phyloP scores from a whole-genome alignment of 2,797 vertebrate species.

The Cynopterus sphinx region DNA sequence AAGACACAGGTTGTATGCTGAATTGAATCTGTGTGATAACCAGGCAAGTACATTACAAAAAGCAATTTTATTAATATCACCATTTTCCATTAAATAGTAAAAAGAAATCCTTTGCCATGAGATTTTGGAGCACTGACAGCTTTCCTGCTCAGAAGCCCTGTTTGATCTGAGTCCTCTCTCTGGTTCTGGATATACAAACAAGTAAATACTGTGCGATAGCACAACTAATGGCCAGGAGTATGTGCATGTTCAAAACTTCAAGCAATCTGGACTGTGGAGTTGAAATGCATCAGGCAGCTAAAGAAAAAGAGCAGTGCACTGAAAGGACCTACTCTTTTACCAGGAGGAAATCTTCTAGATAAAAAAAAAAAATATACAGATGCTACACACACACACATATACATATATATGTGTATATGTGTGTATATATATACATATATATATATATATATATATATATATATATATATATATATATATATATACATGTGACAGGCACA shows the following conservation, averaged over 20 bases:
- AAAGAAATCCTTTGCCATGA: not conserved
- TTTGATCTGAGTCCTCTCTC: not conserved
- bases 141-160: not conserved
- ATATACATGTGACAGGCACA: not conserved
- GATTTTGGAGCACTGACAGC: not conserved
- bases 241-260: not conserved
- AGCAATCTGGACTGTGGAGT: not conserved
- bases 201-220: not conserved
- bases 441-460: too few species aligned
- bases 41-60: not conserved
- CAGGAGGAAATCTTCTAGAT: slow-evolving; percentile 22
- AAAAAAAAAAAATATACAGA: not conserved
- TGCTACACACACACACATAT: not conserved
- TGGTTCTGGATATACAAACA: not conserved
- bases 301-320: not conserved
- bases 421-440: not conserved
- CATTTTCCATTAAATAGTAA: not conserved
- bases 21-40: not conserved
- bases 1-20: not conserved
- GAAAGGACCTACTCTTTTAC: not conserved
- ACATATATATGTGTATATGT: not conserved
- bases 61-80: not conserved
- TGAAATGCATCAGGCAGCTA: not conserved
- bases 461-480: not conserved
- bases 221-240: not conserved